Evolutionary conservation across 1,140 invertebrate genomes (phyloP).

Genomic region (Nilaparvata lugens): DNA sequence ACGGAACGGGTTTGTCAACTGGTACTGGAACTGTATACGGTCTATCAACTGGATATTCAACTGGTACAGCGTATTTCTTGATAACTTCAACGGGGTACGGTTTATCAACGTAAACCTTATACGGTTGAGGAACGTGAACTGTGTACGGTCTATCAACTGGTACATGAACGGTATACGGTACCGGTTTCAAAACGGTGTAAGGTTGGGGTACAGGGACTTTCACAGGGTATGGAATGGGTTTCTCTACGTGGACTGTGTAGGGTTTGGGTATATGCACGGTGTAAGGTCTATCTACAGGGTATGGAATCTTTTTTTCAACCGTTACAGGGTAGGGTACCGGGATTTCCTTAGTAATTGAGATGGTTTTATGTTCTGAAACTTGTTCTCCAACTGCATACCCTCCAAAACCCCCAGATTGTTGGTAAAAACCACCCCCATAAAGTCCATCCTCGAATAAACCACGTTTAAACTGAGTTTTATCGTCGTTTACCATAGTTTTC

Average conservation of each 20-base stretch:
- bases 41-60: constrained; percentile 35
- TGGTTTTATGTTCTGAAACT: constrained; percentile 1
- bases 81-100: constrained; percentile 45
- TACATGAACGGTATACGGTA: constrained; percentile 44
- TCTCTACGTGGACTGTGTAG: constrained; percentile 33
- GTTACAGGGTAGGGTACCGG: constrained; percentile 20
- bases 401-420: too few species aligned
- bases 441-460: too few species aligned
- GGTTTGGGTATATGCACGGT: constrained; percentile 28
- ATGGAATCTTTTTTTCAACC: constrained; percentile 21
- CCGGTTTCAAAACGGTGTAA: constrained; percentile 25
- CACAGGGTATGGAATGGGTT: constrained; percentile 40
- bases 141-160: constrained; percentile 48
- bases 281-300: constrained; percentile 25
- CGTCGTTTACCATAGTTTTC: too few species aligned
- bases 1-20: constrained; percentile 27
- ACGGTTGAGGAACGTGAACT: constrained; percentile 38
- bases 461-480: too few species aligned
- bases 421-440: too few species aligned
- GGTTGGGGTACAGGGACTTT: constrained; percentile 27
- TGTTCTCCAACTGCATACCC: too few species aligned
- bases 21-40: constrained; percentile 50
- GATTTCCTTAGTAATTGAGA: constrained; percentile 21
- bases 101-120: constrained; percentile 27
- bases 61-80: constrained; percentile 57